Conservation (phyloP, 1,140 invertebrate species). For the Paraescarpia echinospica region DNA sequence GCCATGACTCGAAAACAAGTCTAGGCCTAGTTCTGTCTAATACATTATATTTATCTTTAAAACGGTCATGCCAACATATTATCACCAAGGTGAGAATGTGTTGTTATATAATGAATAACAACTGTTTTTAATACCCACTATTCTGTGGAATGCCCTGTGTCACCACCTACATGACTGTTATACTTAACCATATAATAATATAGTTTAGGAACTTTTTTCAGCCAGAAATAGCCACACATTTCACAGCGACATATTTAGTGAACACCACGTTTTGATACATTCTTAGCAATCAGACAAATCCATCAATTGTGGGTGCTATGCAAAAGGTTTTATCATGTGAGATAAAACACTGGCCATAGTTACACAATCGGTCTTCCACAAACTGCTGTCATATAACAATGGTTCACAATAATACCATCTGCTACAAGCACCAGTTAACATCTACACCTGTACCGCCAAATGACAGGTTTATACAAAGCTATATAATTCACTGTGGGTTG, state of each 20-base stretch:
- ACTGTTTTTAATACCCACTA: neutral
- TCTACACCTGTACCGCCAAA: neutral
- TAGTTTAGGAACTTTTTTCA: neutral
- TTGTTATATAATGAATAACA: neutral
- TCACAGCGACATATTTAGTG: neutral
- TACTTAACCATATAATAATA: neutral
- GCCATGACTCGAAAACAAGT: too few relatives aligned
- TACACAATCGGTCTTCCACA: neutral
- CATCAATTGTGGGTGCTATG: neutral
- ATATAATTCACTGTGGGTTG: neutral
- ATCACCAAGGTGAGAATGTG: too few relatives aligned
- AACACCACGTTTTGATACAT: neutral
- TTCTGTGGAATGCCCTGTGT: neutral
- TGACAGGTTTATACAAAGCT: too few relatives aligned
- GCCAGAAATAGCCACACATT: neutral
- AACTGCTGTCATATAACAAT: neutral
- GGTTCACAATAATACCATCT: neutral
- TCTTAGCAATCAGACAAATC: neutral
- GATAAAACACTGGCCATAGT: neutral
- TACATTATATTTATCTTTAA: too few relatives aligned
- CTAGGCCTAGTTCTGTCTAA: too few relatives aligned
- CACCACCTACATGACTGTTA: neutral
- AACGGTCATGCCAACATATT: too few relatives aligned
- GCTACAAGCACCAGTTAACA: neutral
- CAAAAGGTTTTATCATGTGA: neutral